Evolutionary conservation across 2,888 invertebrate genomes (phyloP).

Genomic region (Drosophila tripunctata): DNA sequence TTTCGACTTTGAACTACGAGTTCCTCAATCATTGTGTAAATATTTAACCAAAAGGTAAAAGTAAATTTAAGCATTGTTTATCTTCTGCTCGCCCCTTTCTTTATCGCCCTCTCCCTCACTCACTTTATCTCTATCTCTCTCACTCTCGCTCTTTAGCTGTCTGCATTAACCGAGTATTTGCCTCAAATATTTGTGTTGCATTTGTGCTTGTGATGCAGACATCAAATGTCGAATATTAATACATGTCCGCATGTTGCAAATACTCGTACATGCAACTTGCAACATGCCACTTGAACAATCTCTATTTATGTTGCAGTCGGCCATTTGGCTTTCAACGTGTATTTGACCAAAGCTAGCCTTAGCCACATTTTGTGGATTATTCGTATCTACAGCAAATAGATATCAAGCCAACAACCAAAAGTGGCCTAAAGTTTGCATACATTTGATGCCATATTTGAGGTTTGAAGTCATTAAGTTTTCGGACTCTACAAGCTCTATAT

Average conservation of each 20-base stretch:
- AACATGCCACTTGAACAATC: slow-evolving; percentile 19
- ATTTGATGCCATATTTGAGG: slow-evolving; percentile 8
- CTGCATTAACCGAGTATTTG: slow-evolving; percentile 34
- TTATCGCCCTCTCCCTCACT: not conserved
- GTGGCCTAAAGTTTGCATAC: not conserved
- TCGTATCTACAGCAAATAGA: not conserved
- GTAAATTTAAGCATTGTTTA: slow-evolving; percentile 69
- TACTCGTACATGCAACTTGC: slow-evolving; percentile 5
- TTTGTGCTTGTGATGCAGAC: slow-evolving; percentile 35
- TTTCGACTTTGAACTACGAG: slow-evolving; percentile 63
- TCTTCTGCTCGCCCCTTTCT: not conserved
- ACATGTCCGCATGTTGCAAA: slow-evolving; percentile 4
- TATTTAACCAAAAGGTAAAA: slow-evolving; percentile 70
- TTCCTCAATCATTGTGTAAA: slow-evolving; percentile 63
- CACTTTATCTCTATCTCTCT: not conserved
- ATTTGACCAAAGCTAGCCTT: not conserved
- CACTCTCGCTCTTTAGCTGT: not conserved
- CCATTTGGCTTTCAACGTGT: slow-evolving; percentile 4
- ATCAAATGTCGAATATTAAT: slow-evolving; percentile 41
- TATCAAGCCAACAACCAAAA: slow-evolving; percentile 8
- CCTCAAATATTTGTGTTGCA: slow-evolving; percentile 44
- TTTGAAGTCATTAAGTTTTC: not conserved
- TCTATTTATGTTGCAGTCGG: slow-evolving; percentile 16
- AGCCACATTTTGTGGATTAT: slow-evolving; percentile 10
- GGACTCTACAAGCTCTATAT: not conserved